Evolutionary conservation across 2,113 vertebrate genomes (phyloP).

Genomic region (Limnothrissa miodon): DNA sequence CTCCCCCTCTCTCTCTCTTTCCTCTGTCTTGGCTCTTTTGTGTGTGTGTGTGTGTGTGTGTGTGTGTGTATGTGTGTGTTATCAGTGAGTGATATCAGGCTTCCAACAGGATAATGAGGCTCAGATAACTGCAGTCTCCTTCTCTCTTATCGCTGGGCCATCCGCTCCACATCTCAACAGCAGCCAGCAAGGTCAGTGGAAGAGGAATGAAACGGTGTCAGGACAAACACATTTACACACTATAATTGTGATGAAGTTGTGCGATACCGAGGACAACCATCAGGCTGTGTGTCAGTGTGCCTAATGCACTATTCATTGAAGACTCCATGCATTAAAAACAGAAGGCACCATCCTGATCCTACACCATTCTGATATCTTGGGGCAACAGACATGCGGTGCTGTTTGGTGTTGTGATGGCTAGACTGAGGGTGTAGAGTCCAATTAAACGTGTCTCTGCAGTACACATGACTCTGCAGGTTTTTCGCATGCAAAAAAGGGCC

Average conservation of each 20-base stretch:
- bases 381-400: neutral
- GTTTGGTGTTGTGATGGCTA: neutral
- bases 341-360: neutral
- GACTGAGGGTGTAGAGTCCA: neutral
- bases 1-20: neutral
- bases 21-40: neutral
- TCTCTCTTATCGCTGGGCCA: conserved; percentile 20
- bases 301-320: neutral
- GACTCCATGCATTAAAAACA: neutral
- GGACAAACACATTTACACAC: neutral
- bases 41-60: too few relatives aligned
- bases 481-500: neutral
- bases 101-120: conserved; percentile 25
- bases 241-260: neutral
- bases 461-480: neutral
- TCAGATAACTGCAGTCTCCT: conserved; percentile 27
- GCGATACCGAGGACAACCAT: neutral
- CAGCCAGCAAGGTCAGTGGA: neutral
- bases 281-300: neutral
- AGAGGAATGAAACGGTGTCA: neutral
- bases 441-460: neutral
- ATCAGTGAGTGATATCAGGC: conserved; percentile 32
- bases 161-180: neutral
- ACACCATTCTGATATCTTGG: neutral
- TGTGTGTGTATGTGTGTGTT: neutral